Percentiles rank a stretch among this genome's conserved stretches.
These are phyloP conservation scores for Sinocyclocheilus anophthalmus DNA, from an alignment of 2,113 vertebrate species.

Conservation along the genomic window DNA sequence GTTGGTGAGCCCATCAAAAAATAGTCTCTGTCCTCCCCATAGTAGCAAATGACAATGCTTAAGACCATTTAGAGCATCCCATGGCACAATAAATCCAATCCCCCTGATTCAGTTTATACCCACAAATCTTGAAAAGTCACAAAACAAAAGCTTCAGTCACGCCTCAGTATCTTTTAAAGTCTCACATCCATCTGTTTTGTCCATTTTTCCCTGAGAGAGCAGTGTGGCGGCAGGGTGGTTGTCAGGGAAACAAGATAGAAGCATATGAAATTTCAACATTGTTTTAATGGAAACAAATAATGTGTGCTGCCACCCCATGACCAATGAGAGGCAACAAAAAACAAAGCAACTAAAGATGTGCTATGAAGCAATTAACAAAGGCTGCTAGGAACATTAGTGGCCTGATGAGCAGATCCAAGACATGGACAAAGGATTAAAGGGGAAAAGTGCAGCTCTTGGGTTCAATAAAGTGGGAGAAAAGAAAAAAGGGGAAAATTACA, in stretches of 20 bases:
- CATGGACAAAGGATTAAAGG: constrained; percentile 5
- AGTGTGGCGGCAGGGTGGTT: constrained; percentile 39
- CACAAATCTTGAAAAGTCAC: not conserved
- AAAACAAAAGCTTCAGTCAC: constrained; percentile 10
- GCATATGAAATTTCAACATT: not conserved
- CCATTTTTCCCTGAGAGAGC: constrained; percentile 60
- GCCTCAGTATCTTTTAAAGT: constrained; percentile 6
- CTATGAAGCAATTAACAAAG: constrained; percentile 15
- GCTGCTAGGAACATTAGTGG: constrained; percentile 21
- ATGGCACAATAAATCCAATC: not conserved
- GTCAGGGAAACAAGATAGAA: constrained; percentile 29
- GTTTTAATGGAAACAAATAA: constrained; percentile 15
- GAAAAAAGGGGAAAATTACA: not conserved
- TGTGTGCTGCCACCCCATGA: not conserved
- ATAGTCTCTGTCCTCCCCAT: not conserved
- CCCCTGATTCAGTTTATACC: not conserved
- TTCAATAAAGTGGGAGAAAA: not conserved
- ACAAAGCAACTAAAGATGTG: not conserved
- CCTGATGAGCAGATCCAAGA: not conserved
- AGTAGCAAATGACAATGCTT: not conserved
- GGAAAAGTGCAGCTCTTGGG: constrained; percentile 24
- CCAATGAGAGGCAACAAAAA: constrained; percentile 4
- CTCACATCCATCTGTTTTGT: constrained; percentile 33
- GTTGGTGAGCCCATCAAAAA: not conserved
- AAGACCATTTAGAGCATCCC: not conserved